These are phyloP conservation scores for Merops nubicus DNA, from an alignment of 2,113 vertebrate species.

Conservation along the genomic window DNA sequence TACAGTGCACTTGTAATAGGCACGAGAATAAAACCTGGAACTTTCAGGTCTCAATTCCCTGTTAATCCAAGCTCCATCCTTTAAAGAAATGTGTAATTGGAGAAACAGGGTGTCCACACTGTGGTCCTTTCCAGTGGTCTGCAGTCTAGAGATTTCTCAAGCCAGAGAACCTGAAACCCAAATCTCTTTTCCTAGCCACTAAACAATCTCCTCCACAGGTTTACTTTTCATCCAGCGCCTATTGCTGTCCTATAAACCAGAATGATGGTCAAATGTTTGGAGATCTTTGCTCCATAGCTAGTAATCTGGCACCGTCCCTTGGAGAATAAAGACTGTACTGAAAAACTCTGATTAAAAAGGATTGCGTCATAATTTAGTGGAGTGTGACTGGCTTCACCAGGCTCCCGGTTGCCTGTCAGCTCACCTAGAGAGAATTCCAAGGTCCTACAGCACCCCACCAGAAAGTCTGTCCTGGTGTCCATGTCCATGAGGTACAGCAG, in stretches of 20 bases:
- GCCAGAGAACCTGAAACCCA: not conserved
- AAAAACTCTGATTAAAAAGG: not conserved
- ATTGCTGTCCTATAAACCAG: not conserved
- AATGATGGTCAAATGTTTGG: not conserved
- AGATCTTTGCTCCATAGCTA: not conserved
- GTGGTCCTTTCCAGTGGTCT: not conserved
- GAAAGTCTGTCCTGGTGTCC: not conserved
- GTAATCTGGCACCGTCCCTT: not conserved
- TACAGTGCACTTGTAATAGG: not conserved
- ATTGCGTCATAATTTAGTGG: not conserved
- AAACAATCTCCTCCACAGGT: not conserved
- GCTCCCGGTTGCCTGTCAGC: not conserved
- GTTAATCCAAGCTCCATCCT: not conserved
- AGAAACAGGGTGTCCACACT: not conserved
- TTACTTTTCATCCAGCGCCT: not conserved
- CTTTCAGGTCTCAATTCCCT: not conserved
- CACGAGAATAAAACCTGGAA: not conserved
- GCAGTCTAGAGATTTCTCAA: not conserved
- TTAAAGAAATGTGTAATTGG: conserved; percentile 15
- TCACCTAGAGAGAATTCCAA: not conserved
- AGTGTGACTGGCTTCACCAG: not conserved
- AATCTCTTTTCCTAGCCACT: conserved; percentile 3
- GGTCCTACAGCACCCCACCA: not conserved
- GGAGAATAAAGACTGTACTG: not conserved
- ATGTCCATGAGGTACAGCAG: too few relatives aligned